Conservation (phyloP, 2,113 vertebrate species). For the Grammomys surdaster region DNA sequence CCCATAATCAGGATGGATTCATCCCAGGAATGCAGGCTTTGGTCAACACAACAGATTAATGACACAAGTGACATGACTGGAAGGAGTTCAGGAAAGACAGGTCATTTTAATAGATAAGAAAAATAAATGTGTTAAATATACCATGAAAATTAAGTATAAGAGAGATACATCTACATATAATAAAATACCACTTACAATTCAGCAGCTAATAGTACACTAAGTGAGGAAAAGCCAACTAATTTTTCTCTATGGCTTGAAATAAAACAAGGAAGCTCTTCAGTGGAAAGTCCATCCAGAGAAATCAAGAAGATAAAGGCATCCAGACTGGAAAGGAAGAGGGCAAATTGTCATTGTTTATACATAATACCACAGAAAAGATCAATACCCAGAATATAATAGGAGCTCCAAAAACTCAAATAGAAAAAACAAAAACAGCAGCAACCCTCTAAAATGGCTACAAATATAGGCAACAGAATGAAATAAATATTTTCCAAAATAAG, state of each 20-base stretch:
- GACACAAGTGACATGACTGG: neutral
- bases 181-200: no score
- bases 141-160: neutral
- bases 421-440: no score
- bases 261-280: neutral
- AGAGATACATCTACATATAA: neutral
- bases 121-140: neutral
- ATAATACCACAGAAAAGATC: neutral
- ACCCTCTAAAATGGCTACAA: neutral
- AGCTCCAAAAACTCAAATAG: neutral
- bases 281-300: neutral
- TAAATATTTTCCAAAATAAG: neutral
- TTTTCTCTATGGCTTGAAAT: neutral
- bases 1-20: neutral
- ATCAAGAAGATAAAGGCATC: neutral
- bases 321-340: neutral
- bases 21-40: neutral
- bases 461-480: neutral
- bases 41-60: neutral
- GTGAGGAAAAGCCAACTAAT: neutral
- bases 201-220: neutral
- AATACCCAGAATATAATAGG: neutral
- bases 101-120: neutral
- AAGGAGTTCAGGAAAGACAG: neutral
- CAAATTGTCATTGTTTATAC: neutral